Evolutionary conservation across 2,797 vertebrate species (phyloP).

Genomic region (Lutjanus campechanus): DNA sequence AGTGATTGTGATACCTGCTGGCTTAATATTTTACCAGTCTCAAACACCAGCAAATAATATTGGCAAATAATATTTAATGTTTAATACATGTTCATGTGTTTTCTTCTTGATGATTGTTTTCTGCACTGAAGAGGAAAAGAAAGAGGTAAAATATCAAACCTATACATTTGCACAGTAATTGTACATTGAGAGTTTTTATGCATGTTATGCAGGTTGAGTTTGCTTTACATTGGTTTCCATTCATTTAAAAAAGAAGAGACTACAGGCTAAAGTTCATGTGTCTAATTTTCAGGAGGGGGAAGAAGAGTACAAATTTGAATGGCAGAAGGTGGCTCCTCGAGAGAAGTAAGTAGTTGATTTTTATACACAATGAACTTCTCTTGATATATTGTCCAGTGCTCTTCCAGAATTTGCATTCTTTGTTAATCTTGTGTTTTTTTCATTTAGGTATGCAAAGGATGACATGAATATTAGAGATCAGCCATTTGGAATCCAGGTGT

Average conservation of each 20-base stretch:
- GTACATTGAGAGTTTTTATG: neutral
- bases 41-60: neutral
- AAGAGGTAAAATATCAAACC: constrained; percentile 80
- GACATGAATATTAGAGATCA: constrained; percentile 99
- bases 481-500: constrained; percentile 98
- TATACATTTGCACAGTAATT: neutral
- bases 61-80: neutral
- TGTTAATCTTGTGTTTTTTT: constrained; percentile 36
- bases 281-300: constrained; percentile 90
- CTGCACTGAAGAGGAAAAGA: constrained; percentile 82
- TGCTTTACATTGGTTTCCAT: neutral
- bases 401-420: neutral
- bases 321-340: constrained; percentile 97
- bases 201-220: neutral
- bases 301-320: constrained; percentile 98
- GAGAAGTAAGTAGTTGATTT: constrained; percentile 90
- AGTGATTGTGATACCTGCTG: neutral
- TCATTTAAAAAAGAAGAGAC: neutral
- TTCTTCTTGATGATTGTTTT: constrained; percentile 18
- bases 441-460: constrained; percentile 95
- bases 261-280: neutral
- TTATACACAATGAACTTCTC: neutral
- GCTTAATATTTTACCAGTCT: neutral
- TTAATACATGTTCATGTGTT: constrained; percentile 22
- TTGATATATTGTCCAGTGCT: neutral